Percentiles rank a stretch among this genome's conserved stretches.
phyloP scores from a whole-genome alignment of 2,888 invertebrate species.

The Kryphioiulus occultus region DNA sequence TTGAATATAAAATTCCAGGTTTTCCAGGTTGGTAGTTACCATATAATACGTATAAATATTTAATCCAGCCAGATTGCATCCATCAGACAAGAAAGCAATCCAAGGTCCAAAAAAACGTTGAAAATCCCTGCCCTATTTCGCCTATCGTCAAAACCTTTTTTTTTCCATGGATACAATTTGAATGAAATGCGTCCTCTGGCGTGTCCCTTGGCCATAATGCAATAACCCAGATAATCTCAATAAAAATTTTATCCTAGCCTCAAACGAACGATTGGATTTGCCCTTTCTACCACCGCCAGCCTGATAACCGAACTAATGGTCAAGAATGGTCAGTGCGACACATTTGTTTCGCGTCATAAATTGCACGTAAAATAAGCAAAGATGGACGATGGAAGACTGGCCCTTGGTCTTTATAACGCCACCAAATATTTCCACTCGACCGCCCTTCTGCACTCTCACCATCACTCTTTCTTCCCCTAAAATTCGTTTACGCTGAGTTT shows the following conservation, averaged over 20 bases:
- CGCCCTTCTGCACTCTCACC: background rate
- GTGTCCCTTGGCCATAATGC: background rate
- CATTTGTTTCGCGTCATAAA: background rate
- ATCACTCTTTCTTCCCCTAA: background rate
- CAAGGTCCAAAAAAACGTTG: background rate
- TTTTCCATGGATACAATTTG: background rate
- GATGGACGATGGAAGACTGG: background rate
- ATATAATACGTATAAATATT: no score
- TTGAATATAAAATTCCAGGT: no score
- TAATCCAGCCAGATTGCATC: background rate
- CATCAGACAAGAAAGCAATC: background rate
- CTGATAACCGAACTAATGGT: background rate
- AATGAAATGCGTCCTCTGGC: background rate
- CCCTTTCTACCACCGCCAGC: background rate
- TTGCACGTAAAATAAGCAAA: background rate
- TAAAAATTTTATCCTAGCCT: background rate
- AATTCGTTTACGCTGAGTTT: constrained; percentile 8
- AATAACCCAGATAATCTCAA: background rate
- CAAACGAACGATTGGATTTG: background rate
- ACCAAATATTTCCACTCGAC: constrained; percentile 18
- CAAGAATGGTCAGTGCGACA: background rate
- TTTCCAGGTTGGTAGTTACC: no score
- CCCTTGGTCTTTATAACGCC: background rate
- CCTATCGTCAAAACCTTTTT: no score
- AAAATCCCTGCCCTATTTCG: no score